phyloP scores from a whole-genome alignment of 2,797 vertebrate species.

The Neoniphon sammara region DNA sequence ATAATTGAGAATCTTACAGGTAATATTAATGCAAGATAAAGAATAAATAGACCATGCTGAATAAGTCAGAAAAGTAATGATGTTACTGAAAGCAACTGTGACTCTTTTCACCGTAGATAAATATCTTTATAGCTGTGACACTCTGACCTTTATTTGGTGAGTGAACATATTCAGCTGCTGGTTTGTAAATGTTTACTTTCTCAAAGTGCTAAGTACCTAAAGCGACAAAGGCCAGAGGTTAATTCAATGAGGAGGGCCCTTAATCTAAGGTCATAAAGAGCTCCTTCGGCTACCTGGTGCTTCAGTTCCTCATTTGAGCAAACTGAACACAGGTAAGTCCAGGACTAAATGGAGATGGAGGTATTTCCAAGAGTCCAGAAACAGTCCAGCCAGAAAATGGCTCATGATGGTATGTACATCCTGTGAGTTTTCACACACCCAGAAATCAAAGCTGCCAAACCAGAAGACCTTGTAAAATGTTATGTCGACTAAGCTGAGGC shows the following conservation, averaged over 20 bases:
- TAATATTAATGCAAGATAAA: neutral
- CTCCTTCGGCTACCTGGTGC: conserved; percentile 3
- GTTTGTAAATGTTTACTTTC: conserved; percentile 39
- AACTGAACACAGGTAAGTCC: neutral
- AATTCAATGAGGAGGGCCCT: conserved; percentile 49
- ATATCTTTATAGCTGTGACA: neutral
- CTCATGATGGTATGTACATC: no score
- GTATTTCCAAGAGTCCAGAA: neutral
- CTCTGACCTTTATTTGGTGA: conserved; percentile 12
- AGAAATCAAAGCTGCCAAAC: no score
- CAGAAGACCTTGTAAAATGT: no score
- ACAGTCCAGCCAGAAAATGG: neutral
- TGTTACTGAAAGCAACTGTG: neutral
- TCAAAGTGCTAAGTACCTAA: conserved; percentile 42
- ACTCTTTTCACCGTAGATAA: neutral
- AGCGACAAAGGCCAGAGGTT: conserved; percentile 60
- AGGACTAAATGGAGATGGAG: neutral
- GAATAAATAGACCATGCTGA: neutral
- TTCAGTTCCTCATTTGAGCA: conserved; percentile 14
- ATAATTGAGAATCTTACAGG: neutral
- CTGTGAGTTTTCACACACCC: no score
- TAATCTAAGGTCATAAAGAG: conserved; percentile 18
- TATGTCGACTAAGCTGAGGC: no score
- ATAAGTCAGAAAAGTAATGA: neutral
- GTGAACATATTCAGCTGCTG: conserved; percentile 16